These are phyloP conservation scores for Hyalella azteca DNA, from an alignment of 2,888 invertebrate species.

Conservation along the genomic window DNA sequence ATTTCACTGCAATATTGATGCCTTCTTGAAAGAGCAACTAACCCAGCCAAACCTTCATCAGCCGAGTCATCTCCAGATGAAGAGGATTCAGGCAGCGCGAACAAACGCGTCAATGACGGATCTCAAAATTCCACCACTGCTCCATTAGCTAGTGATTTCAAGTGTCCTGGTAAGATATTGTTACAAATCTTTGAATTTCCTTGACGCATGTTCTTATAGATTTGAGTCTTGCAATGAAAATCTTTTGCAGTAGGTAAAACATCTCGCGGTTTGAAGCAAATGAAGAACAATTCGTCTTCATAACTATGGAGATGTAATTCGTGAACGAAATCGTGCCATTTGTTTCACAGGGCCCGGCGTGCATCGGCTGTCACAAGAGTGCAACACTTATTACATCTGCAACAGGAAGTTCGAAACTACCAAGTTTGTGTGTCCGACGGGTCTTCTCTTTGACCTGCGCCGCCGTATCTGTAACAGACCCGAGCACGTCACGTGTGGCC, in stretches of 20 bases:
- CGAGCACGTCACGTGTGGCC: slow-evolving; percentile 60
- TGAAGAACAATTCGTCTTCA: background rate
- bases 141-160: background rate
- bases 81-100: background rate
- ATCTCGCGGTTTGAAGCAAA: background rate
- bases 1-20: background rate
- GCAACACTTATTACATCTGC: slow-evolving; percentile 61
- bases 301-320: too few species aligned
- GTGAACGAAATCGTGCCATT: background rate
- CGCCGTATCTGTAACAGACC: slow-evolving; percentile 63
- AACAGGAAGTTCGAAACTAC: slow-evolving; percentile 60
- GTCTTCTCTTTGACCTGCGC: slow-evolving; percentile 61
- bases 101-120: background rate
- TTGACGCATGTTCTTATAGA: too few species aligned
- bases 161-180: slow-evolving; percentile 29
- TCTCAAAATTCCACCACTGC: background rate
- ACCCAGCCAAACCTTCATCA: slow-evolving; percentile 8
- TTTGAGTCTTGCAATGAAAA: too few species aligned
- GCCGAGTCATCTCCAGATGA: background rate
- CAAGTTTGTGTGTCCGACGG: slow-evolving; percentile 62
- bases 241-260: background rate
- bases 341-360: slow-evolving; percentile 59
- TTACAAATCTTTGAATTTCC: too few species aligned
- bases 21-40: background rate
- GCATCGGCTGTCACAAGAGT: slow-evolving; percentile 60